Percentiles rank a stretch among this genome's conserved stretches.
Evolutionary conservation across 2,888 invertebrate genomes (phyloP).

Genomic region (Agrochola circellaris): DNA sequence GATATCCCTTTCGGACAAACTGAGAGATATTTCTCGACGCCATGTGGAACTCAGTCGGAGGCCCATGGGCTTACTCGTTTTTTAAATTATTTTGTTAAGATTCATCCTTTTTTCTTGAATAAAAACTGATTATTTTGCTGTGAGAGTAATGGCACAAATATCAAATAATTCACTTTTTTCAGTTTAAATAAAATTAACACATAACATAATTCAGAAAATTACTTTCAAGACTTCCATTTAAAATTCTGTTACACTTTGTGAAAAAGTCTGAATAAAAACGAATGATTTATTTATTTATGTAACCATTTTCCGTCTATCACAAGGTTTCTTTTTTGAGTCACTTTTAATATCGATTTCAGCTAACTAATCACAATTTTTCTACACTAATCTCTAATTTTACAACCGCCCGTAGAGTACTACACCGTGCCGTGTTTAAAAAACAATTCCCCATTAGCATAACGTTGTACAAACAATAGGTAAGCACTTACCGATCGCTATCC

Average conservation of each 20-base stretch:
- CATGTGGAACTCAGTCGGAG: too few species aligned
- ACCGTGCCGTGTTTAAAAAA: slow-evolving; percentile 2
- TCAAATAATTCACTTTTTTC: not conserved
- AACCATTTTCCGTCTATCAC: not conserved
- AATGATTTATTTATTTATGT: not conserved
- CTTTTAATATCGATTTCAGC: not conserved
- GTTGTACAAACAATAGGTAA: not conserved
- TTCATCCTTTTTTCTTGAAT: too few species aligned
- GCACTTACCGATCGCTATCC: slow-evolving; percentile 23
- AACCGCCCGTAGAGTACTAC: not conserved
- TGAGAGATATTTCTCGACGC: too few species aligned
- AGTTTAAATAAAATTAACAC: not conserved
- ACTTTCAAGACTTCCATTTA: not conserved
- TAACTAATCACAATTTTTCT: not conserved
- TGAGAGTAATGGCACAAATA: not conserved
- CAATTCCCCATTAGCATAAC: not conserved
- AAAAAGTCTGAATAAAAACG: not conserved
- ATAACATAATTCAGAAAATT: not conserved
- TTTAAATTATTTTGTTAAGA: too few species aligned
- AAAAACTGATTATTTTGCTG: too few species aligned
- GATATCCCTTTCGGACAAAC: too few species aligned
- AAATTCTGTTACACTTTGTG: not conserved
- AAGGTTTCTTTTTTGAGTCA: not conserved
- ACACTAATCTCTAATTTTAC: not conserved
- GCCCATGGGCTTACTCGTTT: too few species aligned